Evolutionary conservation across 1,140 invertebrate genomes (phyloP).

Genomic region (Diachasmimorpha longicaudata): DNA sequence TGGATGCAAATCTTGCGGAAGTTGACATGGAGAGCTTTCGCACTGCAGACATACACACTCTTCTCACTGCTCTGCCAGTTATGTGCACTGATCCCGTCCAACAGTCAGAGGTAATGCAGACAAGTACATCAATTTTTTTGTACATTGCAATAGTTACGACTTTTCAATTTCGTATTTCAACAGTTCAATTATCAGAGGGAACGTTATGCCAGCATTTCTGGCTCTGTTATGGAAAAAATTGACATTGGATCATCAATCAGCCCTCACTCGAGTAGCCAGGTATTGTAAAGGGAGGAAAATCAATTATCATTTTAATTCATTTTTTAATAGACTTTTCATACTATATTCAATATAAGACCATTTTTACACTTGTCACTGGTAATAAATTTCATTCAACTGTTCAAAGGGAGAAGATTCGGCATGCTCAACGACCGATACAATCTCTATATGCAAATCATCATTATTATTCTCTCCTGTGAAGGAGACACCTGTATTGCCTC

Average conservation of each 20-base stretch:
- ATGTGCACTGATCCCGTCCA: constrained; percentile 68
- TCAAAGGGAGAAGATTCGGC: constrained; percentile 74
- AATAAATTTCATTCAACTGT: neutral
- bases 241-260: constrained; percentile 78
- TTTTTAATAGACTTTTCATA: too few relatives aligned
- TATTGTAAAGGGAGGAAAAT: constrained; percentile 52
- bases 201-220: constrained; percentile 81
- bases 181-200: constrained; percentile 77
- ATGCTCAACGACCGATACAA: constrained; percentile 75
- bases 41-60: constrained; percentile 87
- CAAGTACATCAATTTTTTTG: neutral
- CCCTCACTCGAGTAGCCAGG: constrained; percentile 75
- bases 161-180: constrained; percentile 35
- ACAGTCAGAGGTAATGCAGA: constrained; percentile 53
- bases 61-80: constrained; percentile 79
- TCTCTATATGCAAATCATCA: constrained; percentile 89
- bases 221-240: constrained; percentile 80
- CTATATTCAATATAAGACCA: too few relatives aligned
- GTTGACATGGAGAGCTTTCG: constrained; percentile 94
- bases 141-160: neutral
- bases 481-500: constrained; percentile 73
- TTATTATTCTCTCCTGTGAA: constrained; percentile 90
- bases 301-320: neutral
- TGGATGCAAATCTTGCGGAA: constrained; percentile 91
- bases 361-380: too few relatives aligned